Evolutionary conservation across 2,888 invertebrate species (phyloP), one percentile per base, ranked within the genome.

Genomic region (Corbicula japonica): DNA sequence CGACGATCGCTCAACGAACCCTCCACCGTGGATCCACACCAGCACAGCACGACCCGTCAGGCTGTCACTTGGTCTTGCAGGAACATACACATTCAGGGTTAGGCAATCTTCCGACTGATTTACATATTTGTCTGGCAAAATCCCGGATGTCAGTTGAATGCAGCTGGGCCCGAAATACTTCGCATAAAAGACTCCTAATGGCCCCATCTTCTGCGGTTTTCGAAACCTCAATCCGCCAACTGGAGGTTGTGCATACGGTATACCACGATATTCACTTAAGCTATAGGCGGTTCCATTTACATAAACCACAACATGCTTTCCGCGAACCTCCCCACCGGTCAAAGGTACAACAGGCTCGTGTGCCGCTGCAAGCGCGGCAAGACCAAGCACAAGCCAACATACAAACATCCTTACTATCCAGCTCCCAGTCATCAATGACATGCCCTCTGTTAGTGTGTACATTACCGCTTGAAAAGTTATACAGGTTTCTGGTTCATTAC

Each of bases 31-130:
- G 5, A 84, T 70, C 46, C 60, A 84, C 18, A 84, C 60, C 68
- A 82, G 61, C 2, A 82, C 79, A 12, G 82, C 69, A 32, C 72
- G 56, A 15, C 63, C 73, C 2, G 21, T 4, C 4, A 34, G 35
- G 10, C 21, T 38, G 34, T 54, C 78, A 1, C 56, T 41, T 1
- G 63, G 26, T 26, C 38, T 18, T 2, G 28, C 52, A 2, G 86
- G 86, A 18, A 60, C 60, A 44, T 70, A 75, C 2, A 87, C 46
- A 48, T 84, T 87, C 35, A 87, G 48, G 46, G 48, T 72, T 6
- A 87, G 73, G 54, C 87, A 87, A 58, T 87, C 86, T 41, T 87
- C 87, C 0, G 32, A 18, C 15, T 48, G 50, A 2, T 18, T 8
- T n/a, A 6, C 34, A 6, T 18, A 3, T 8, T 15, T n/a, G 23